These are phyloP conservation scores for Amia ocellicauda DNA, from an alignment of 2,113 vertebrate species.

Conservation along the genomic window DNA sequence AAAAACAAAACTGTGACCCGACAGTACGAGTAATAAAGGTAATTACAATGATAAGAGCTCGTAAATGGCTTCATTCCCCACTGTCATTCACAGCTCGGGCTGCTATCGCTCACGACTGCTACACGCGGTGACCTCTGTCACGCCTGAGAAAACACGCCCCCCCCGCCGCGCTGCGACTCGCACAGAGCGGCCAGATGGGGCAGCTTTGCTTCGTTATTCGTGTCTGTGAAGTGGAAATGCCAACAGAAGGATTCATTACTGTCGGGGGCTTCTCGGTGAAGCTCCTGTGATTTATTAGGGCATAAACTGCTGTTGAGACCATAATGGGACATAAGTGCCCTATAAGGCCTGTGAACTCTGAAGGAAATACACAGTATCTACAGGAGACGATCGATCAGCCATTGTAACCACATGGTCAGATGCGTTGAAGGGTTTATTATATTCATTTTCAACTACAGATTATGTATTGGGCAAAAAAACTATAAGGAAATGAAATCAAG, in stretches of 20 bases:
- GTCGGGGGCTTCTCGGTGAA: constrained; percentile 62
- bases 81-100: constrained; percentile 61
- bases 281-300: constrained; percentile 75
- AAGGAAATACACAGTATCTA: constrained; percentile 62
- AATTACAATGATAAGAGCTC: constrained; percentile 70
- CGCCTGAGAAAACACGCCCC: constrained; percentile 53
- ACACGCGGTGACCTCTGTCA: constrained; percentile 65
- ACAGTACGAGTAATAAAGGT: constrained; percentile 58
- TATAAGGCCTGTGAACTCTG: constrained; percentile 65
- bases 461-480: too few relatives aligned
- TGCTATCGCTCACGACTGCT: constrained; percentile 50
- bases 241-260: constrained; percentile 73
- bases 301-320: constrained; percentile 65
- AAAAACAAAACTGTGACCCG: constrained; percentile 22
- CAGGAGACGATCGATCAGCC: constrained; percentile 50
- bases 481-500: too few relatives aligned
- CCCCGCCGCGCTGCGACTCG: constrained; percentile 53
- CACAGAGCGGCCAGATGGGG: constrained; percentile 73
- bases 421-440: background rate
- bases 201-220: constrained; percentile 75
- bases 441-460: background rate
- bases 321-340: constrained; percentile 71
- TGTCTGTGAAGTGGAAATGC: constrained; percentile 68
- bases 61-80: constrained; percentile 67
- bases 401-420: constrained; percentile 5